These are phyloP conservation scores for Allenopithecus nigroviridis DNA, from an alignment of 2,797 vertebrate genomes.

Conservation along the genomic window DNA sequence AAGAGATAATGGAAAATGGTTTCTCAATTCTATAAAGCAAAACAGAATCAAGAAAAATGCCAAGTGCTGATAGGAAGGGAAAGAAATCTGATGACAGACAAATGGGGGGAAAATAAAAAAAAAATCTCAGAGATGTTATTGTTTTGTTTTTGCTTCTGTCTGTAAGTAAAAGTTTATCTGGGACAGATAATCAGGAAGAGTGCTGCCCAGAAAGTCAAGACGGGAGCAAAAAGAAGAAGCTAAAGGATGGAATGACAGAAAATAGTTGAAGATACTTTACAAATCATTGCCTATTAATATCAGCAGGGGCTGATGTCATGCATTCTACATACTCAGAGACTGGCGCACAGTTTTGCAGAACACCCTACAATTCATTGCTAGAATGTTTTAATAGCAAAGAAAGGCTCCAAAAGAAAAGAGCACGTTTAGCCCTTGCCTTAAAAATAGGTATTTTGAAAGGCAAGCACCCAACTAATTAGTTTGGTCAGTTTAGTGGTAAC, in stretches of 20 bases:
- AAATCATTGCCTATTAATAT: not conserved
- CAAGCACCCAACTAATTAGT: conserved; percentile 22
- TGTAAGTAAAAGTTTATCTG: not conserved
- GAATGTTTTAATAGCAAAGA: not conserved
- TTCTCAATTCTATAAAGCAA: not conserved
- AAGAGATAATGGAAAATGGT: not conserved
- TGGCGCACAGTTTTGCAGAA: not conserved
- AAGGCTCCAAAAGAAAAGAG: not conserved
- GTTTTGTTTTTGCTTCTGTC: not conserved
- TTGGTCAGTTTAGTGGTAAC: conserved; percentile 7
- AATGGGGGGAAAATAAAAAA: not conserved
- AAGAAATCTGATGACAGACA: not conserved
- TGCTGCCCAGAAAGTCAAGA: not conserved
- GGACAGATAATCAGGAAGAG: not conserved
- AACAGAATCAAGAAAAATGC: not conserved
- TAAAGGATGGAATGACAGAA: not conserved
- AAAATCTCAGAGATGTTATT: not conserved
- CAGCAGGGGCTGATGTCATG: not conserved
- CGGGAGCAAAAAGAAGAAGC: not conserved
- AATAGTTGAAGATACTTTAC: not conserved
- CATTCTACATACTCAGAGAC: not conserved
- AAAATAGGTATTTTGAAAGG: not conserved
- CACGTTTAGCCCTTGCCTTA: not conserved
- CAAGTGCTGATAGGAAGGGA: not conserved
- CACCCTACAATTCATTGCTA: not conserved